Evolutionary conservation across 2,888 invertebrate genomes (phyloP), one percentile per base, ranked within the genome.

Genomic region (Rhagophthalmus giganteus): DNA sequence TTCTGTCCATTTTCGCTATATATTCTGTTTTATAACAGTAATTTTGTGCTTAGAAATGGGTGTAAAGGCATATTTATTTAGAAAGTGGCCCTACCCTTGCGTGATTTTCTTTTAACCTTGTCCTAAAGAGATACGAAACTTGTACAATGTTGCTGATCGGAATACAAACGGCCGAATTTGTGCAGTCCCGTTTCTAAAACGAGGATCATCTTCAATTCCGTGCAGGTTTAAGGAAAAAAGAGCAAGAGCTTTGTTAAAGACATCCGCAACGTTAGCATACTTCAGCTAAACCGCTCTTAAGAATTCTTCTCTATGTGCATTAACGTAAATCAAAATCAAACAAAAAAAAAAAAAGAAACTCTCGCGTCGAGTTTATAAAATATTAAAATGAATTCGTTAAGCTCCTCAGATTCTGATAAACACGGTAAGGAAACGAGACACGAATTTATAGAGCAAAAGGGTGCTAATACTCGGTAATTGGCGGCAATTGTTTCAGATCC

Each of bases 401-500:
- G n/a, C n/a, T n/a, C n/a, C n/a, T n/a, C n/a, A n/a, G n/a, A n/a
- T n/a, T n/a, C n/a, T n/a, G n/a, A n/a, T n/a, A n/a, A n/a, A n/a
- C n/a, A n/a, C n/a, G n/a, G n/a, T n/a, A 27, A 27, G 2, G 2
- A 27, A 9, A 27, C 7, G 7, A 27, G 9, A n/a, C 27, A n/a
- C n/a, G 10, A 34, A 44, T 44, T 33, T 33, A 15, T 32, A 27
- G 11, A 28, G 27, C n/a, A 41, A 42, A 42, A 48, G 26, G 40
- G 38, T 25, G 25, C 30, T 34, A 49, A 49, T 40, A 37, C 41
- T 31, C 30, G 11, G 32, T 51, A 47, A 51, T 47, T 45, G 44
- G 31, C 12, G 31, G 53, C 38, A 56, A 60, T 73, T 74, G 57
- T 77, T 78, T n/a, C 76, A 92, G 91, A 90, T 80, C 82, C 89